phyloP scores from a whole-genome alignment of 2,888 invertebrate genomes.

The Napeogenes sylphis region DNA sequence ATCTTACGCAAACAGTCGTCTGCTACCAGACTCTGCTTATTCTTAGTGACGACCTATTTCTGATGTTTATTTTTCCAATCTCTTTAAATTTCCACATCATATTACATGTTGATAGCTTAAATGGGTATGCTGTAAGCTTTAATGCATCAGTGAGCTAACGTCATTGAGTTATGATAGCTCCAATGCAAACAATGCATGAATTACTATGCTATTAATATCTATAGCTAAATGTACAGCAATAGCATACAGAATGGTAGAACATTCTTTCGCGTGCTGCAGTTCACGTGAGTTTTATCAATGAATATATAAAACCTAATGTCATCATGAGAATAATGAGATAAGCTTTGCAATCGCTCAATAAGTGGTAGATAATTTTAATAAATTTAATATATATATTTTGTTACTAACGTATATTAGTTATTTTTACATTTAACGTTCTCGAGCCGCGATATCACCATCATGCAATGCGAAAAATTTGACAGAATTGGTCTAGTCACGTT shows the following conservation, averaged over 20 bases:
- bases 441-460: conserved; percentile 36
- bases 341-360: not conserved
- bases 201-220: conserved; percentile 9
- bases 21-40: conserved; percentile 43
- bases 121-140: conserved; percentile 7
- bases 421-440: conserved; percentile 28
- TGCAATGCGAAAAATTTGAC: conserved; percentile 37
- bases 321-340: not conserved
- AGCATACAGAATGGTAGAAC: conserved; percentile 22
- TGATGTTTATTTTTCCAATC: conserved; percentile 49
- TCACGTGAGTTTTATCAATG: conserved; percentile 23
- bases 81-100: conserved; percentile 24
- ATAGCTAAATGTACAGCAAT: conserved; percentile 14
- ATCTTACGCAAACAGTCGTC: conserved; percentile 57
- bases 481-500: conserved; percentile 37
- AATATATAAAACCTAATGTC: not conserved
- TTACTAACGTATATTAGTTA: conserved; percentile 17
- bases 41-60: conserved; percentile 59
- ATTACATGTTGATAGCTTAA: conserved; percentile 12
- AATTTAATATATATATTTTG: not conserved
- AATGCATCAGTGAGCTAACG: conserved; percentile 1
- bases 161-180: conserved; percentile 6
- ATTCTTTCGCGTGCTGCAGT: conserved; percentile 31
- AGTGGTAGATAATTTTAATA: not conserved
- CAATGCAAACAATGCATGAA: conserved; percentile 9